Conservation (phyloP, 2,113 vertebrate genomes). For the Epinephelus fuscoguttatus region DNA sequence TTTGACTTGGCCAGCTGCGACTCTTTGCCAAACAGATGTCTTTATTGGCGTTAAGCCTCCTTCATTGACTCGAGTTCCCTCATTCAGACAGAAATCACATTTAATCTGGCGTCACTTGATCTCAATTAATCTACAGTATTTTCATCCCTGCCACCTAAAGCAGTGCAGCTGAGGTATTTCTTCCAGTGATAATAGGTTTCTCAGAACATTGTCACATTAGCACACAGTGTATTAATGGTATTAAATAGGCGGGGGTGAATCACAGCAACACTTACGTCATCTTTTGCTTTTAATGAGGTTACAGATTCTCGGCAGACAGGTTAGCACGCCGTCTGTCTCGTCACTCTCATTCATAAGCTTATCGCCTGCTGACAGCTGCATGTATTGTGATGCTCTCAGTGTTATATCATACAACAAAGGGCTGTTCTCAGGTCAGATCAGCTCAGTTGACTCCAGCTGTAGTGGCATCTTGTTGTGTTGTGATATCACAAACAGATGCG, state of each 20-base stretch:
- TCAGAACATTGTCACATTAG: neutral
- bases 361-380: neutral
- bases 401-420: neutral
- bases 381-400: neutral
- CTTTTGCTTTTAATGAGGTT: neutral
- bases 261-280: neutral
- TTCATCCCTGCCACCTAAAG: conserved; percentile 7
- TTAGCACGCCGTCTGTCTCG: neutral
- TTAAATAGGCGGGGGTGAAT: neutral
- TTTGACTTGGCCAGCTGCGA: conserved; percentile 52
- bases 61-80: conserved; percentile 25
- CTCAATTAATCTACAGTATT: neutral
- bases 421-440: conserved; percentile 15
- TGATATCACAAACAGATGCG: conserved; percentile 60
- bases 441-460: conserved; percentile 28
- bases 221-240: neutral
- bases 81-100: conserved; percentile 22
- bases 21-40: conserved; percentile 65
- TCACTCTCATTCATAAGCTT: neutral
- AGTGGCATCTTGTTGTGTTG: conserved; percentile 47
- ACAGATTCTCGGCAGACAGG: neutral
- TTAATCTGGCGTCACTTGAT: conserved; percentile 1
- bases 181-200: neutral
- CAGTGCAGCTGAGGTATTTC: neutral
- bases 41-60: conserved; percentile 37